Percentiles rank a stretch among this genome's conserved stretches.
These are phyloP conservation scores for Cactoblastis cactorum DNA, from an alignment of 2,888 invertebrate species.

Conservation along the genomic window DNA sequence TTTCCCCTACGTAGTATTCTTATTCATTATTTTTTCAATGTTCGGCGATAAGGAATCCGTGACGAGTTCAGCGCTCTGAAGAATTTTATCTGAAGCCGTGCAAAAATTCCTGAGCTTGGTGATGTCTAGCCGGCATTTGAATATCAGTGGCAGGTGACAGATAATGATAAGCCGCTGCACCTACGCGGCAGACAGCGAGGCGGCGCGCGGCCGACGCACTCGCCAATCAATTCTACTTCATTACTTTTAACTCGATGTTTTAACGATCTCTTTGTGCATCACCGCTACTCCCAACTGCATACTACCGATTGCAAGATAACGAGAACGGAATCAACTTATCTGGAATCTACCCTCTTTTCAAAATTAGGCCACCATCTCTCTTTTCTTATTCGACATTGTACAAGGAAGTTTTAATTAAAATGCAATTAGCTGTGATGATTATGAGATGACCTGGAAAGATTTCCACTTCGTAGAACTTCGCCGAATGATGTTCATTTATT, in stretches of 20 bases:
- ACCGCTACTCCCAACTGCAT: slow-evolving; percentile 35
- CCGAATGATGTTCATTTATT: slow-evolving; percentile 7
- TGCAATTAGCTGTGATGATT: slow-evolving; percentile 8
- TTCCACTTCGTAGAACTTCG: slow-evolving; percentile 16
- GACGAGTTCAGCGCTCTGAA: no score
- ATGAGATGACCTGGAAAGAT: slow-evolving; percentile 11
- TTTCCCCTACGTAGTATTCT: no score
- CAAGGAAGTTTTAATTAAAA: slow-evolving; percentile 9
- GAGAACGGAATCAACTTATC: slow-evolving; percentile 22
- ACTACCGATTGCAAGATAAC: slow-evolving; percentile 21
- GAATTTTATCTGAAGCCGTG: slow-evolving; percentile 4
- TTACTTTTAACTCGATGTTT: no score
- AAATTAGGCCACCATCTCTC: slow-evolving; percentile 20
- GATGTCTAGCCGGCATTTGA: slow-evolving; percentile 5
- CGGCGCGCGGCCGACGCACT: slow-evolving; percentile 37
- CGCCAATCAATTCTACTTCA: slow-evolving; percentile 40
- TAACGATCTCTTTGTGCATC: slow-evolving; percentile 40
- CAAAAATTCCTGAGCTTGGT: neutral
- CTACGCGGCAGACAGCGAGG: slow-evolving; percentile 51
- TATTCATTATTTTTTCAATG: no score
- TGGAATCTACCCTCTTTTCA: slow-evolving; percentile 19
- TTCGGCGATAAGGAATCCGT: no score
- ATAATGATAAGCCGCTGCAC: slow-evolving; percentile 25
- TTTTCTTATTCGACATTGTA: neutral
- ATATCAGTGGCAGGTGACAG: slow-evolving; percentile 21